Evolutionary conservation across 2,113 vertebrate genomes (phyloP).

Genomic region (Ciconia boyciana): DNA sequence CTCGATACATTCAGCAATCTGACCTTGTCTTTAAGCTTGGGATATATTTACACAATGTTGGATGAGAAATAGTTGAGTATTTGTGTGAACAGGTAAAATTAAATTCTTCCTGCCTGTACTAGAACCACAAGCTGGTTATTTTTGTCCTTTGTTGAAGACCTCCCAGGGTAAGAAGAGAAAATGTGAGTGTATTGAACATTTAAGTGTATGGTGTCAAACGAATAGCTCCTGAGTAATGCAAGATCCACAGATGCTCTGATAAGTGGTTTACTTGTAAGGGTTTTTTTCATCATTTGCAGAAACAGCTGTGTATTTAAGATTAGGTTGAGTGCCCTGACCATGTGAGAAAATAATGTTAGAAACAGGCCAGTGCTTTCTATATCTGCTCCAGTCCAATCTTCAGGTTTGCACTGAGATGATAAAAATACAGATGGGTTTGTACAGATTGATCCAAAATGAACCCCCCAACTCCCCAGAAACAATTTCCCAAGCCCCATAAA

Average conservation of each 20-base stretch:
- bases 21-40: neutral
- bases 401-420: neutral
- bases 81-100: slow-evolving; percentile 6
- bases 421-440: neutral
- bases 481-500: neutral
- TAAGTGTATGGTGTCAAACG: neutral
- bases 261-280: neutral
- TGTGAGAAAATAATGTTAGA: neutral
- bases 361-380: neutral
- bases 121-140: slow-evolving; percentile 31
- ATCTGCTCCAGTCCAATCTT: neutral
- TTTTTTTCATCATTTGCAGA: neutral
- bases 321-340: neutral
- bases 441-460: neutral
- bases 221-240: neutral
- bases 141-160: slow-evolving; percentile 17
- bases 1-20: neutral
- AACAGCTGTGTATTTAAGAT: neutral
- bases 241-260: neutral
- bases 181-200: neutral
- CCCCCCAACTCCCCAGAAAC: neutral
- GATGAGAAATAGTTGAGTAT: slow-evolving; percentile 6
- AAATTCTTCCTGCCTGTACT: slow-evolving; percentile 7
- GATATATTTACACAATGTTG: slow-evolving; percentile 7
- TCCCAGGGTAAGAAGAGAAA: neutral